Evolutionary conservation across 2,888 invertebrate species (phyloP), one percentile per base, ranked within the genome.

Genomic region (Paralinhomoeus sp.): DNA sequence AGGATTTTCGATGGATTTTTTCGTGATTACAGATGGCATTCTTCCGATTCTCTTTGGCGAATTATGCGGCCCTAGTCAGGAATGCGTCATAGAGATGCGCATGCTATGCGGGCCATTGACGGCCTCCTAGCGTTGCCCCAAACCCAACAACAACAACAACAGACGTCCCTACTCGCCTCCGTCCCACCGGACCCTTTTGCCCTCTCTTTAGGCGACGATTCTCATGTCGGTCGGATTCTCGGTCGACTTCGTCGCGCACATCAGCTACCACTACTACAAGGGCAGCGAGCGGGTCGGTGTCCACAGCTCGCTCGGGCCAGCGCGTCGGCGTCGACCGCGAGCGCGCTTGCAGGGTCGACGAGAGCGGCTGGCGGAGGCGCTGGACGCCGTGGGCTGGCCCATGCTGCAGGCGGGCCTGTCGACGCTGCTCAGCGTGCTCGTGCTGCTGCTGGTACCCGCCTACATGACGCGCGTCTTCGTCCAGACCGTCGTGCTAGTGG

Each of bases 181-280:
- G n/a, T n/a, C n/a, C n/a, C n/a, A n/a, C n/a, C n/a, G n/a, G n/a
- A n/a, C n/a, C n/a, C n/a, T n/a, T n/a, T n/a, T n/a, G n/a, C n/a
- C n/a, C n/a, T n/a, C n/a, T n/a, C n/a, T n/a, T n/a, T n/a, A n/a
- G 45, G 51, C 54, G 12, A 47, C 52, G 17, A 46, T 53, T 24
- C 47, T 54, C 7, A 54, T 54, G 54, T 50, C 52, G 7, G 53
- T 54, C 41, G 54, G 54, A 37, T 54, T 53, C 39, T 52, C 53
- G 0, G 54, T 54, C 12, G 54, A 54, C 44, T 53, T 54, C 38
- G 49, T 51, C 24, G 53, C 55, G 15, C 55, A 55, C 43, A 54
- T 55, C 43, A 51, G 50, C 34, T 55, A 55, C 45, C 53, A 55
- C 38, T 54, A 51, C 42, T 55, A 53, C 44, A 47, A 48, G n/a